Evolutionary conservation across 2,888 invertebrate genomes (phyloP).

Genomic region (Acleris laterana): DNA sequence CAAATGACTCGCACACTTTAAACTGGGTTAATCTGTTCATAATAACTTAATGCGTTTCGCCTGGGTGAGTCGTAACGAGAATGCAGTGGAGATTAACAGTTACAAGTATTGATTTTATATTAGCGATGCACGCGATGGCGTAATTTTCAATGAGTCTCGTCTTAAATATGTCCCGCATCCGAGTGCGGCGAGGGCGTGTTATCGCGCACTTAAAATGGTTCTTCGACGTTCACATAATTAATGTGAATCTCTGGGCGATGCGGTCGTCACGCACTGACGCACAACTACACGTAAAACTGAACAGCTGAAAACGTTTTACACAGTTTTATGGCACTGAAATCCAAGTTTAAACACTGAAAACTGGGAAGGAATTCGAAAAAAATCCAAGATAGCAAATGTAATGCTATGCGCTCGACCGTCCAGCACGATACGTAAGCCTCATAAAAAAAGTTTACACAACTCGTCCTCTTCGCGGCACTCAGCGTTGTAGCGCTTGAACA

Average conservation of each 20-base stretch:
- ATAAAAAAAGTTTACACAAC: conserved; percentile 79
- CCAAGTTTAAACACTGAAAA: conserved; percentile 43
- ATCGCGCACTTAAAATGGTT: conserved; percentile 77
- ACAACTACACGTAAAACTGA: conserved; percentile 46
- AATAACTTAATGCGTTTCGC: conserved; percentile 1
- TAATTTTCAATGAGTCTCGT: conserved; percentile 47
- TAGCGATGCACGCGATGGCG: conserved; percentile 49
- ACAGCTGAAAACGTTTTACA: conserved; percentile 43
- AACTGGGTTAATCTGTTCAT: conserved; percentile 23
- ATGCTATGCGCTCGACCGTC: conserved; percentile 61
- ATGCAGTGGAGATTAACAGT: conserved; percentile 40
- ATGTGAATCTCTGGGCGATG: conserved; percentile 71
- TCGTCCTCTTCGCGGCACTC: conserved; percentile 43
- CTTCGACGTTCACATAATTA: conserved; percentile 81
- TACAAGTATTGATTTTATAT: conserved; percentile 74
- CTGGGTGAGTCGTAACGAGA: conserved; percentile 12
- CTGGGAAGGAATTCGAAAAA: conserved; percentile 49
- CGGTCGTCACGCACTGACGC: conserved; percentile 59
- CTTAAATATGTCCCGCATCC: conserved; percentile 47
- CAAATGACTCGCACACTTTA: conserved; percentile 13
- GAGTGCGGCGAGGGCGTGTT: conserved; percentile 67
- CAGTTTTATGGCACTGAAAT: conserved; percentile 41
- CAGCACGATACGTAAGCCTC: conserved; percentile 72
- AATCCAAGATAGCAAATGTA: conserved; percentile 53
- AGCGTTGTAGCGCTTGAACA: conserved; percentile 54